Evolutionary conservation across 2,888 invertebrate genomes (phyloP).

Genomic region (Tuta absoluta): DNA sequence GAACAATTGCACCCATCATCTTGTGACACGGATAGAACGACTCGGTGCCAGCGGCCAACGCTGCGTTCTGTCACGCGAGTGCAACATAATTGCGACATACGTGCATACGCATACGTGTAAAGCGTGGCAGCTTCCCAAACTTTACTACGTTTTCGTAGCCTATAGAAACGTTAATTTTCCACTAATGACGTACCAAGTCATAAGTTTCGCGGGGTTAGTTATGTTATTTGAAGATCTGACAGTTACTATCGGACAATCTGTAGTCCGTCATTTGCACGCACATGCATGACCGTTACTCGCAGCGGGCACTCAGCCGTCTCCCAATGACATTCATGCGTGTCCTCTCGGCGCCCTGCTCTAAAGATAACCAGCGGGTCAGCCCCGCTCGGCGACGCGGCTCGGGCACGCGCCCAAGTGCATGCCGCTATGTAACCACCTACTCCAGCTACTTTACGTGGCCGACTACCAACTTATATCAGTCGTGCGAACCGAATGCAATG

Average conservation of each 20-base stretch:
- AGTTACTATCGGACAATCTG: neutral
- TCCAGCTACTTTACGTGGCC: neutral
- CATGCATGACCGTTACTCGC: conserved; percentile 28
- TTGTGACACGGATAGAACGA: conserved; percentile 31
- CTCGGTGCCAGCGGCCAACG: neutral
- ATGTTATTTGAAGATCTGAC: neutral
- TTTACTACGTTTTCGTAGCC: neutral
- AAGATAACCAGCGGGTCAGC: conserved; percentile 65
- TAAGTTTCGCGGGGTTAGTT: neutral
- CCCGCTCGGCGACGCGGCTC: conserved; percentile 47
- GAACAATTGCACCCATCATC: conserved; percentile 31
- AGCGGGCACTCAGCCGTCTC: conserved; percentile 42
- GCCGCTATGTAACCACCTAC: conserved; percentile 9
- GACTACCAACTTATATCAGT: neutral
- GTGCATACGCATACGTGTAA: neutral
- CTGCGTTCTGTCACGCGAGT: neutral
- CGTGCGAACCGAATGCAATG: neutral
- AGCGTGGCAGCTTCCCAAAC: neutral
- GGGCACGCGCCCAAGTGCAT: conserved; percentile 57
- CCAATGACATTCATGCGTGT: conserved; percentile 62
- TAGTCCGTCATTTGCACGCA: conserved; percentile 21
- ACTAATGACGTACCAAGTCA: neutral
- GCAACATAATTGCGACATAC: neutral
- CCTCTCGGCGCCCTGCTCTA: conserved; percentile 62
- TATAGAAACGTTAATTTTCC: neutral